Base-by-base conservation (phyloP, 2,113 vertebrate genomes). In the Ptilonorhynchus violaceus region DNA sequence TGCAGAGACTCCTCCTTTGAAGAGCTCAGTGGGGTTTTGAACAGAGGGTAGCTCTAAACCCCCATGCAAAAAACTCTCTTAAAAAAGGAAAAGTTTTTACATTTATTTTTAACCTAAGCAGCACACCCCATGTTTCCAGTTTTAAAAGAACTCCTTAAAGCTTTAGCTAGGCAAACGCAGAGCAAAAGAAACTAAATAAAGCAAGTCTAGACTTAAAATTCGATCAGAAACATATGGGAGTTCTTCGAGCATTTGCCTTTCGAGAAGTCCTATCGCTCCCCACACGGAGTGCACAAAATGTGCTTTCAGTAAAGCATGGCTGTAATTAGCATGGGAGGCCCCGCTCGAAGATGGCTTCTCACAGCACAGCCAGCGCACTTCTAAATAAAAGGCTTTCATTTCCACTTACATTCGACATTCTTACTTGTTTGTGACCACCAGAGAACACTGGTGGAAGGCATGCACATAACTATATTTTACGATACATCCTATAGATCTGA, bases 211-310 rank as follows among this genome's bases (percentile, higher is more conserved):
- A 98, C 97, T 75, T 96, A 94, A 97, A 96, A 97, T 95, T 96
- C 87, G 62, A 98, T 98, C 97, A 98, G 95, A 98, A 98, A 97
- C 98, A 98, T 96, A 97, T 98, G 98, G 80, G 68, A 96, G 59
- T 93, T 93, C 82, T 93, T 92, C 55, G 72, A 94, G 95, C 95
- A 69, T 92, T 95, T 93, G 95, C 96, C 89, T 97, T 97, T 70
- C 42, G 85, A 92, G 96, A 91, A 85, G 93, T 66, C 91, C 97
- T 97, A 91, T 96, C 47, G 11, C 95, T 94, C 96, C 88, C 64
- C 92, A 94, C 95, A 63, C 89, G 53, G 55, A 58, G 86, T 73
- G 94, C 92, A 92, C 95, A 94, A 95, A 98, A 91, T 91, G 66
- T 14, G 93, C 96, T 94, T 85, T 93, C 42, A 92, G 96, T 83